phyloP scores from a whole-genome alignment of 2,888 invertebrate species.

The Petrolisthes manimaculis region DNA sequence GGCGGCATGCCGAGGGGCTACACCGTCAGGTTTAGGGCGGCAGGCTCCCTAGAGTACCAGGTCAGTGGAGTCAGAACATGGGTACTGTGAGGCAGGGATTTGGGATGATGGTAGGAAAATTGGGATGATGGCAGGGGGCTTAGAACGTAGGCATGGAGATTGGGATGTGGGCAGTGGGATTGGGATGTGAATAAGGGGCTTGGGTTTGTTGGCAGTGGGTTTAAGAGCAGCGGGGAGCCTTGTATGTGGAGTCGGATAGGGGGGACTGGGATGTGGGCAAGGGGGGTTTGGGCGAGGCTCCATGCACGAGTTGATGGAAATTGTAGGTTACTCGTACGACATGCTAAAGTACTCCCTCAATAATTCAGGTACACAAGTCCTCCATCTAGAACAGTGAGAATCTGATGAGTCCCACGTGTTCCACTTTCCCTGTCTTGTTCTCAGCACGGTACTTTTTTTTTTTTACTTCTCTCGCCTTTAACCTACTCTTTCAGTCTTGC shows the following conservation, averaged over 20 bases:
- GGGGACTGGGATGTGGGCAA: neutral
- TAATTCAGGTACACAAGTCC: too few species aligned
- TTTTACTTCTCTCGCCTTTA: neutral
- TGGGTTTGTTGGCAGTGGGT: neutral
- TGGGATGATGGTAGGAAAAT: neutral
- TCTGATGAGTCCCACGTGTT: too few species aligned
- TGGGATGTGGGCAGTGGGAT: neutral
- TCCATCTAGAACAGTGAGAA: too few species aligned
- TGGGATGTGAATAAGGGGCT: neutral
- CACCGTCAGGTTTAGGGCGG: slow-evolving; percentile 34
- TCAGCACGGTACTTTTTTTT: neutral
- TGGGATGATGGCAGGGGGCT: neutral
- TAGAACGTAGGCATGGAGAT: neutral
- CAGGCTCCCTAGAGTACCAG: slow-evolving; percentile 27
- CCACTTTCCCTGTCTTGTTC: neutral
- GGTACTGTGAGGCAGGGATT: neutral
- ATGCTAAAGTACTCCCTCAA: too few species aligned
- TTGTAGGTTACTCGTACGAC: neutral
- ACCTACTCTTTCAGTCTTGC: neutral
- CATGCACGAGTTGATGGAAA: neutral
- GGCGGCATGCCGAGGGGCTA: slow-evolving; percentile 45
- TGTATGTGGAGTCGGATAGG: neutral
- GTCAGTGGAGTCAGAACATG: slow-evolving; percentile 14
- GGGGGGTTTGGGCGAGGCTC: neutral
- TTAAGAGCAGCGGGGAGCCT: neutral